Evolutionary conservation across 2,797 vertebrate species (phyloP).

Genomic region (Myripristis murdjan): DNA sequence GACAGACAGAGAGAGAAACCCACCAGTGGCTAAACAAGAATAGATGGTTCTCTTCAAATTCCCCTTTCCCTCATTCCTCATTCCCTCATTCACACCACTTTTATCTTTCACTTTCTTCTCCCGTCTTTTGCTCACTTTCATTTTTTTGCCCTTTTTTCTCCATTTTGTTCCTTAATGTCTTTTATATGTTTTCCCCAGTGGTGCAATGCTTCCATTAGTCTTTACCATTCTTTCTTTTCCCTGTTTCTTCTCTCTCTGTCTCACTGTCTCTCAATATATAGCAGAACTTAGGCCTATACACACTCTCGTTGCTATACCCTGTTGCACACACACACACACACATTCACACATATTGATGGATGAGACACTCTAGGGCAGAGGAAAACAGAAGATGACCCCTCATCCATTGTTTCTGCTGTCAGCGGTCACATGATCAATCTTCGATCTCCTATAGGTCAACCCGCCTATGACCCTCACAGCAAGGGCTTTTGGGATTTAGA

Average conservation of each 20-base stretch:
- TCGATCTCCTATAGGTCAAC: conserved; percentile 73
- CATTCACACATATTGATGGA: conserved; percentile 27
- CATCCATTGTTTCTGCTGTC: conserved; percentile 55
- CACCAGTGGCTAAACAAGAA: too few species aligned
- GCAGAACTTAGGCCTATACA: conserved; percentile 29
- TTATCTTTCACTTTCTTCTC: not conserved
- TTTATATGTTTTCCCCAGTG: not conserved
- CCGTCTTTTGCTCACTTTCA: not conserved
- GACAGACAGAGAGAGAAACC: too few species aligned
- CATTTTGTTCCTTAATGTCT: not conserved
- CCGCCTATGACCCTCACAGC: conserved; percentile 21
- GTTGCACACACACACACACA: conserved; percentile 32
- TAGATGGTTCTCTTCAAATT: too few species aligned
- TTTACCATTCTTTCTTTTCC: conserved; percentile 11
- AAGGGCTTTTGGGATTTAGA: conserved; percentile 67
- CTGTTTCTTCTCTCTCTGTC: conserved; percentile 6
- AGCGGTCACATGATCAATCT: conserved; percentile 56
- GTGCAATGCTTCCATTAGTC: not conserved
- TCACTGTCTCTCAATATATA: conserved; percentile 36
- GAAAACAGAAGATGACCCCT: conserved; percentile 29
- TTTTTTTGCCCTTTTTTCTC: not conserved
- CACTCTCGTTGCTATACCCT: conserved; percentile 40
- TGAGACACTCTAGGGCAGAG: conserved; percentile 21
- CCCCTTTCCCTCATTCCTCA: not conserved
- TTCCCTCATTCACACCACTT: too few species aligned